Base-by-base conservation (phyloP, 2,113 vertebrate species). In the Machaerirhynchus nigripectus region DNA sequence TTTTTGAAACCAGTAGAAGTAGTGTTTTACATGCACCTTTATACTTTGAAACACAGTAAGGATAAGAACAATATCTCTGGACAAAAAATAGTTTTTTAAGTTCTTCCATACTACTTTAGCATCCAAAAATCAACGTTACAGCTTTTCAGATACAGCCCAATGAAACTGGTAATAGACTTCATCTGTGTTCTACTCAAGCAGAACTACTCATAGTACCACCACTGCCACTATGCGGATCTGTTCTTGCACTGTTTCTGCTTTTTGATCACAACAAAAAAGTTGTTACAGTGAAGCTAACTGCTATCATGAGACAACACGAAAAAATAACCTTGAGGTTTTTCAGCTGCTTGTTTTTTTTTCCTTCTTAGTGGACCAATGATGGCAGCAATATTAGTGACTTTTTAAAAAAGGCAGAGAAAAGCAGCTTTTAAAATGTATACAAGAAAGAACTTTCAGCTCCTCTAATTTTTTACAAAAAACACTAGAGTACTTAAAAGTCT, bases 81-180 rank as follows among this genome's bases (percentile, higher is more conserved):
- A 78, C 3, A 78, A 71, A 90, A 63, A 69, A 75, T 15, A 59
- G 2, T 75, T 35, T 23, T 74, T 0, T 23, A 69, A 74, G 13
- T 52, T 67, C 46, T 61, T 85, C 68, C 86, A 26, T n/a, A 50
- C 17, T 28, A 40, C 2, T 60, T 60, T 52, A 35, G 7, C 4
- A 56, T 35, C 17, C 6, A 88, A 60, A 85, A 84, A 5, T 18
- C 10, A 18, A 53, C 2, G 4, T 27, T 24, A 27, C 13, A 80
- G 22, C 15, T 67, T 90, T 73, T 80, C 26, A 77, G 42, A 70
- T 35, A 73, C 1, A 81, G n/a, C 5, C 15, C 46, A 37, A 33
- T 22, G 6, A 75, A 63, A 52, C 0, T 37, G 6, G 0, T 13
- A 57, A 40, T 1, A 47, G 11, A 44, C 42, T 49, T 60, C 3